Conservation (phyloP, 2,797 vertebrate genomes). For the Kryptopterus vitreolus region DNA sequence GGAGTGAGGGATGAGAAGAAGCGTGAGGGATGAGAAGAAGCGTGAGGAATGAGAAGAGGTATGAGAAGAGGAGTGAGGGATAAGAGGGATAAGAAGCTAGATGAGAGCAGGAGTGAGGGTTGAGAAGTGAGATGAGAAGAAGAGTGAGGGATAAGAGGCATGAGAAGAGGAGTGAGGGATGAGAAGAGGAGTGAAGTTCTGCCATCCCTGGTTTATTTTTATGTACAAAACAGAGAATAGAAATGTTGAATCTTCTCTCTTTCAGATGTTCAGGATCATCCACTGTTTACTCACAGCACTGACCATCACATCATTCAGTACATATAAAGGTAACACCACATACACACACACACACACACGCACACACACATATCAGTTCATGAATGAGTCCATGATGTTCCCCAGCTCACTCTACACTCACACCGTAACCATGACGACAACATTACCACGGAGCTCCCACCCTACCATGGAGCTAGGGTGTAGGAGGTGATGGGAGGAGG, state of each 20-base stretch:
- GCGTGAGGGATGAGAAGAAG: too few relatives aligned
- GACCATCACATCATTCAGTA: not conserved
- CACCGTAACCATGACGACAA: conserved; percentile 6
- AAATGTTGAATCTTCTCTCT: not conserved
- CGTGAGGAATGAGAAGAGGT: too few relatives aligned
- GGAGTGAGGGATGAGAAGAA: too few relatives aligned
- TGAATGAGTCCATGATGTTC: not conserved
- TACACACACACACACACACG: not conserved
- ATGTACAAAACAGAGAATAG: not conserved
- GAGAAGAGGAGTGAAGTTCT: too few relatives aligned
- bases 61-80: too few relatives aligned
- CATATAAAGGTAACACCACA: conserved; percentile 5
- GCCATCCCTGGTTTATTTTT: not conserved
- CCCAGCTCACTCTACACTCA: not conserved
- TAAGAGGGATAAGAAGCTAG: too few relatives aligned
- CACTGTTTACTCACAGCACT: not conserved
- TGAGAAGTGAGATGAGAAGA: too few relatives aligned
- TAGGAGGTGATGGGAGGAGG: too few relatives aligned
- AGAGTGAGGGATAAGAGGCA: too few relatives aligned
- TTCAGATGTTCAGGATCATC: conserved; percentile 4
- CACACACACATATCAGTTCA: not conserved
- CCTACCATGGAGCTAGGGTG: too few relatives aligned
- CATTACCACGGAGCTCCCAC: conserved; percentile 9
- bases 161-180: too few relatives aligned
- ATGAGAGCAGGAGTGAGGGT: too few relatives aligned